Conservation (phyloP, 2,113 vertebrate genomes). For the Pluvialis apricaria region DNA sequence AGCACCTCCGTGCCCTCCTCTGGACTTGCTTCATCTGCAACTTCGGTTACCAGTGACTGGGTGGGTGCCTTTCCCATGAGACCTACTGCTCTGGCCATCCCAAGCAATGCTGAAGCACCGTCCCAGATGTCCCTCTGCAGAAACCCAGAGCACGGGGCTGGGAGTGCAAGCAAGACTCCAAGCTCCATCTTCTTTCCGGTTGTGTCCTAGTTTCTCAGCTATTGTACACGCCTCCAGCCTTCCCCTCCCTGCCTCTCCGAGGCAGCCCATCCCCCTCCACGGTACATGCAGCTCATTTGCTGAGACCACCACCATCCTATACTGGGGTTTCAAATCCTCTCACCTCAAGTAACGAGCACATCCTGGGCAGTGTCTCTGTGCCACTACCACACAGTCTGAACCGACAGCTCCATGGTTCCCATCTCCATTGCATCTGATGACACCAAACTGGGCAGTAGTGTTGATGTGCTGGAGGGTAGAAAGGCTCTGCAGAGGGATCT, state of each 20-base stretch:
- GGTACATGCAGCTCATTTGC: neutral
- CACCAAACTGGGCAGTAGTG: no score
- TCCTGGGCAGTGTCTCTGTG: neutral
- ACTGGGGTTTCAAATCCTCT: neutral
- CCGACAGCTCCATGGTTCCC: neutral
- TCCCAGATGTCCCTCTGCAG: neutral
- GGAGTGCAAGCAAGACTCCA: neutral
- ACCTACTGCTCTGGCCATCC: neutral
- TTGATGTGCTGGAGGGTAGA: no score
- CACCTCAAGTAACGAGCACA: neutral
- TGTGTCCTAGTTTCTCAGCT: no score
- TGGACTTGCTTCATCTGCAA: neutral
- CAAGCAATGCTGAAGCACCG: neutral
- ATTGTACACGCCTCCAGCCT: neutral
- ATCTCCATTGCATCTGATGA: neutral
- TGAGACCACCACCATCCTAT: neutral
- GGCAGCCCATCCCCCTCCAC: no score
- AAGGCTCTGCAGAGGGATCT: no score
- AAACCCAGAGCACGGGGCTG: neutral
- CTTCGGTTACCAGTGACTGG: no score
- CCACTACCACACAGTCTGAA: neutral
- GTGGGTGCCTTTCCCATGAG: neutral
- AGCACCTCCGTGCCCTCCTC: fast-evolving
- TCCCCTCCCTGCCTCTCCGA: neutral
- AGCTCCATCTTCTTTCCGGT: neutral